Conservation (phyloP, 1,140 invertebrate species). For the Zaprionus ghesquierei region DNA sequence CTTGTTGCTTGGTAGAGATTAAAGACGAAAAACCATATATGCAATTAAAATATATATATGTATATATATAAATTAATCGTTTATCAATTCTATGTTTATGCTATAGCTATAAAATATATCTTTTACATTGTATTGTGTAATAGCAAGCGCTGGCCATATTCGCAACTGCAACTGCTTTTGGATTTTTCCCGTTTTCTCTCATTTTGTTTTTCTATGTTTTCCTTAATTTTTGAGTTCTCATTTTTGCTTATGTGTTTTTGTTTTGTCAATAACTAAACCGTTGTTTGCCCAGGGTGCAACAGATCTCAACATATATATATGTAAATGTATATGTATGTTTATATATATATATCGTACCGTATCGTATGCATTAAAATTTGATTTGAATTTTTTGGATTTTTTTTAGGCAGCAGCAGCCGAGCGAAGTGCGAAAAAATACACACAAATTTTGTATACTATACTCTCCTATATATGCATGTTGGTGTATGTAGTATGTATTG, state of each 20-base stretch:
- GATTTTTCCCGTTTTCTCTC: conserved; percentile 10
- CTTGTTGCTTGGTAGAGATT: conserved; percentile 58
- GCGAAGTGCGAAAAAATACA: conserved; percentile 42
- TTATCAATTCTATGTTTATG: conserved; percentile 75
- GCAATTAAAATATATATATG: conserved; percentile 71
- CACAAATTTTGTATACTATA: conserved; percentile 19
- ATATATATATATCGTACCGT: conserved; percentile 12
- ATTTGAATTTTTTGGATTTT: conserved; percentile 46
- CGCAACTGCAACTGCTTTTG: conserved; percentile 23
- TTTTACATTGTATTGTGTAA: conserved; percentile 77
- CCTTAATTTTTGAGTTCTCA: conserved; percentile 13
- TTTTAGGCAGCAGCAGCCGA: conserved; percentile 52
- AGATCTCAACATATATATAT: conserved; percentile 33
- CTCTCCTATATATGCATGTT: conserved; percentile 29
- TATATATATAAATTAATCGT: conserved; percentile 52
- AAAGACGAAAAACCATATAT: conserved; percentile 74
- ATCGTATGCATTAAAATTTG: conserved; percentile 44
- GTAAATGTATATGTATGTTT: background rate
- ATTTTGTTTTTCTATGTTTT: conserved; percentile 16
- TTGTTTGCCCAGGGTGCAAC: conserved; percentile 25
- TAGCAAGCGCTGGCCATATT: conserved; percentile 67
- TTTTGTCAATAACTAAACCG: conserved; percentile 66
- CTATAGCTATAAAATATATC: conserved; percentile 75
- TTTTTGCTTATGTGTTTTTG: background rate
- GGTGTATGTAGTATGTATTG: conserved; percentile 20